Conservation (phyloP, 2,888 invertebrate genomes). For the Mythimna pallens region DNA sequence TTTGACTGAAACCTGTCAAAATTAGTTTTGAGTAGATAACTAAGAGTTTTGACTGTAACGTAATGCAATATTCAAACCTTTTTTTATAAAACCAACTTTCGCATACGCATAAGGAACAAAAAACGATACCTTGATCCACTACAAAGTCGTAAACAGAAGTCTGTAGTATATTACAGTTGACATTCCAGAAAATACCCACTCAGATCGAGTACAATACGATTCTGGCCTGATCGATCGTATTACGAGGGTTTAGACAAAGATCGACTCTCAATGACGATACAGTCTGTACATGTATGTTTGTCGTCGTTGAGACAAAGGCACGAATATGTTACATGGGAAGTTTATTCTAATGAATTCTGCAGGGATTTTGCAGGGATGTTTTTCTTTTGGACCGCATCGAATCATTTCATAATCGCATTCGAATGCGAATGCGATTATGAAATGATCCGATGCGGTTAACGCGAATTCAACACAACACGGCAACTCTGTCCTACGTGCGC, state of each 20-base stretch:
- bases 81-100: background rate
- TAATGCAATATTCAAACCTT: background rate
- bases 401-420: no score
- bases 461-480: no score
- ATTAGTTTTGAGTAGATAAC: no score
- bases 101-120: conserved; percentile 13
- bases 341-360: background rate
- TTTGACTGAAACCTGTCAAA: no score
- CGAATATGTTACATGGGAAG: background rate
- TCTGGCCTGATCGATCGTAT: conserved; percentile 31
- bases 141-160: conserved; percentile 18
- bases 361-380: no score
- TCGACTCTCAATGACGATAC: conserved; percentile 11
- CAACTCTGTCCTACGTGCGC: no score
- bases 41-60: no score
- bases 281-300: conserved; percentile 6
- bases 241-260: conserved; percentile 43
- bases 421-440: no score
- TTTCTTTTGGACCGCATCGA: no score
- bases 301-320: conserved; percentile 4
- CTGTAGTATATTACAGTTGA: conserved; percentile 13
- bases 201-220: conserved; percentile 40
- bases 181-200: conserved; percentile 31
- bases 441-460: no score
- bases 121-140: conserved; percentile 1